phyloP scores from a whole-genome alignment of 2,888 invertebrate species.

The Nysson spinosus region DNA sequence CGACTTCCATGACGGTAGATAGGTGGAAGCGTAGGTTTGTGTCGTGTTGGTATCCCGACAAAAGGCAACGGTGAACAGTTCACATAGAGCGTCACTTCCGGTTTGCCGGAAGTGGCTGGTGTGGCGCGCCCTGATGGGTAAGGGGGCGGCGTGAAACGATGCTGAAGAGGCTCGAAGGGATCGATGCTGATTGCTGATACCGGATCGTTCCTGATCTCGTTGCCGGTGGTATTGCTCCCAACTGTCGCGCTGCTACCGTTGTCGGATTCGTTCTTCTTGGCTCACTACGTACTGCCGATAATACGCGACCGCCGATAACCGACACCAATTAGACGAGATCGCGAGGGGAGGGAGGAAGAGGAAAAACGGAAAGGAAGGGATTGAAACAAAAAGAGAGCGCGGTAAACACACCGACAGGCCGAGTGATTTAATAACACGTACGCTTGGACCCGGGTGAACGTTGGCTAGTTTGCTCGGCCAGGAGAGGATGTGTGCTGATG shows the following conservation, averaged over 20 bases:
- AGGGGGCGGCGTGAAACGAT: constrained; percentile 32
- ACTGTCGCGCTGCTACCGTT: neutral
- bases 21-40: constrained; percentile 34
- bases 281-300: constrained; percentile 1
- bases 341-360: neutral
- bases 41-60: constrained; percentile 44
- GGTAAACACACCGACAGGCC: constrained; percentile 1
- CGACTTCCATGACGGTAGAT: constrained; percentile 69
- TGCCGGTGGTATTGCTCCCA: neutral
- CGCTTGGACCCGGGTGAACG: constrained; percentile 25
- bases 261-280: constrained; percentile 9
- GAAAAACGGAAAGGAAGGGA: constrained; percentile 2
- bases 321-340: neutral
- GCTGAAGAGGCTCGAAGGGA: constrained; percentile 32
- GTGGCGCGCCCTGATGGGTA: constrained; percentile 46
- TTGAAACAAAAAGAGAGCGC: neutral
- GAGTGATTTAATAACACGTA: constrained; percentile 16
- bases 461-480: constrained; percentile 41
- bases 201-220: constrained; percentile 5
- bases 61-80: constrained; percentile 56
- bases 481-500: constrained; percentile 74
- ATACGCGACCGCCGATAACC: constrained; percentile 7
- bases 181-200: constrained; percentile 29
- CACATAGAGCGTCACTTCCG: constrained; percentile 75
- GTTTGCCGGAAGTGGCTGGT: constrained; percentile 78